Conservation (phyloP, 2,888 invertebrate genomes). For the Odontothrips loti region DNA sequence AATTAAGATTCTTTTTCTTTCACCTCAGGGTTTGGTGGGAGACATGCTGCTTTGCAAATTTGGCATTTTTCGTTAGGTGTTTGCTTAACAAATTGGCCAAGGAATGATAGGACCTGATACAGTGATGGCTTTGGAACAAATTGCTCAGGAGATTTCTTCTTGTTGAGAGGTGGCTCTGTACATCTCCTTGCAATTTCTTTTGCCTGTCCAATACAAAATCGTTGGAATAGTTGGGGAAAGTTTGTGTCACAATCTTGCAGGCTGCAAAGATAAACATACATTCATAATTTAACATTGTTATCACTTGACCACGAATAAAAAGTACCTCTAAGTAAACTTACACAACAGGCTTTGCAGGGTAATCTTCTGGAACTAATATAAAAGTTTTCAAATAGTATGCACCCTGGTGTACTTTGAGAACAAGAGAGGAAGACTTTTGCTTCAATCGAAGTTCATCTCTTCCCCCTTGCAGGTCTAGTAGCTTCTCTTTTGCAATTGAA, state of each 20-base stretch:
- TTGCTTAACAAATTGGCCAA: conserved; percentile 58
- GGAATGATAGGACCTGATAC: conserved; percentile 55
- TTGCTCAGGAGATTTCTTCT: conserved; percentile 50
- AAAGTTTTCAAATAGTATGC: conserved; percentile 59
- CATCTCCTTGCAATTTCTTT: conserved; percentile 64
- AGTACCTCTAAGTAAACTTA: conserved; percentile 42
- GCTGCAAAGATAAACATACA: conserved; percentile 45
- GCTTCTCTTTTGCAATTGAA: conserved; percentile 52
- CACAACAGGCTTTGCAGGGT: conserved; percentile 56
- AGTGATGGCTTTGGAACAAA: conserved; percentile 62
- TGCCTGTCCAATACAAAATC: conserved; percentile 61
- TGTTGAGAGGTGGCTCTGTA: conserved; percentile 62
- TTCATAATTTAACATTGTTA: conserved; percentile 1
- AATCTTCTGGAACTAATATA: conserved; percentile 59
- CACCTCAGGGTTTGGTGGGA: conserved; percentile 56
- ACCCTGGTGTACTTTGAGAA: conserved; percentile 55
- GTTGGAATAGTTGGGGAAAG: conserved; percentile 58
- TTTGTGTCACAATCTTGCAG: conserved; percentile 59
- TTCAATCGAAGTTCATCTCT: conserved; percentile 60
- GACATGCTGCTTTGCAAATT: conserved; percentile 56
- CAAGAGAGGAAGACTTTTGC: conserved; percentile 60
- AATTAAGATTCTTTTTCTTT: conserved; percentile 37
- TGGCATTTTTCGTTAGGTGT: conserved; percentile 62
- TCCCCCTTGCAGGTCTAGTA: conserved; percentile 44
- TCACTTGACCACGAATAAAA: not conserved